A percentile compares a stretch with the other conserved stretches of the same genome.
Evolutionary conservation across 2,888 invertebrate species (phyloP).

Genomic region (Empis livida): DNA sequence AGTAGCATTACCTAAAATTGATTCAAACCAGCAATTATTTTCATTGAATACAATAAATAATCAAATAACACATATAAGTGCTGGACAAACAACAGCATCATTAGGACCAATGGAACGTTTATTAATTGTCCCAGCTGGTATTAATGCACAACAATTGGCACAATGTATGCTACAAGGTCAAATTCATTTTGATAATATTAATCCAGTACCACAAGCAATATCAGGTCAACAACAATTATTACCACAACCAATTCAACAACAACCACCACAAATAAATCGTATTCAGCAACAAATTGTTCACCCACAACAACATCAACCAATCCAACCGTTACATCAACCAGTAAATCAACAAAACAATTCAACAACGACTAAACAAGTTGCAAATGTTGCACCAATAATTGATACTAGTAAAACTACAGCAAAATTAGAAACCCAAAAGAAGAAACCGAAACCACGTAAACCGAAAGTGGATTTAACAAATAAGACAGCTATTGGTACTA

Average conservation of each 20-base stretch:
- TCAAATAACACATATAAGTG: constrained; percentile 35
- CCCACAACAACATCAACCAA: constrained; percentile 20
- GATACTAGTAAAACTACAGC: constrained; percentile 32
- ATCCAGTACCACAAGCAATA: constrained; percentile 19
- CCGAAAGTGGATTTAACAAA: constrained; percentile 19
- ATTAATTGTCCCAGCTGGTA: constrained; percentile 34
- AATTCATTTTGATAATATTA: constrained; percentile 35
- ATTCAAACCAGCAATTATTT: constrained; percentile 33
- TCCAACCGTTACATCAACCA: constrained; percentile 15
- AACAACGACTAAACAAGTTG: constrained; percentile 27
- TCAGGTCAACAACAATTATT: constrained; percentile 13
- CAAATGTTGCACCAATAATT: constrained; percentile 35
- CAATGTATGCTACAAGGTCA: constrained; percentile 35
- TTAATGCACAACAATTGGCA: constrained; percentile 35
- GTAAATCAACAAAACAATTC: not conserved
- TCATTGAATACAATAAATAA: constrained; percentile 34
- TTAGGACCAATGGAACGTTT: constrained; percentile 33
- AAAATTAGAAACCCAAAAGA: constrained; percentile 1
- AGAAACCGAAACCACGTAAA: constrained; percentile 20
- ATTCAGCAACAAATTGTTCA: constrained; percentile 32
- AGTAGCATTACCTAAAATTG: constrained; percentile 33
- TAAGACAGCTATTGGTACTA: constrained; percentile 22
- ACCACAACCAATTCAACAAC: constrained; percentile 6
- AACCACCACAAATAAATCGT: constrained; percentile 9
- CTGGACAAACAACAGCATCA: constrained; percentile 33